Base-by-base conservation (phyloP, 2,888 invertebrate genomes). In the Cenopis cana region DNA sequence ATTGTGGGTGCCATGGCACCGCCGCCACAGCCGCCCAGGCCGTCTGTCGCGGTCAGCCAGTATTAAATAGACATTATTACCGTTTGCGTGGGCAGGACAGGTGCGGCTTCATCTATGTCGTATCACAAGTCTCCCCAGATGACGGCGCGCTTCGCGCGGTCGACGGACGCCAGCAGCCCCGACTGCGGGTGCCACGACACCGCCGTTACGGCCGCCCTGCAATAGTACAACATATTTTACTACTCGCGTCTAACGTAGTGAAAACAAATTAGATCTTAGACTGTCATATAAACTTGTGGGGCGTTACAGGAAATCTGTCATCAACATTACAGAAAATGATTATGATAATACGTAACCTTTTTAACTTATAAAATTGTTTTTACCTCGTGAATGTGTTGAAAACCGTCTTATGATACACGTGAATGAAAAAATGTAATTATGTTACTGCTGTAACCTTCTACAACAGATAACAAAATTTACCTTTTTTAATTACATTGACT, bases 151-250 rank as follows among this genome's bases (percentile, higher is more conserved):
- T 97, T 98, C 78, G 96, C 95, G 77, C 96, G 95, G 89, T 98
- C 98, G 77, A 97, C 98, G 54, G 97, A 97, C 65, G 97, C 96
- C 68, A 98, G 90, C 72, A 95, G 95, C 59, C 95, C 95, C 55
- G 96, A 97, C 84, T 96, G 97, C 8, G 97, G 97, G 87, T 97
- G 97, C 98, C 98, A 98, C 56, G 97, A 95, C 52, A 98, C 97
- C 52, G 98, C 97, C 73, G 97, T 97, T 73, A 98, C 97, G 54
- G 97, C 96, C 68, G 96, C 94, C 90, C 98, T 98, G 95, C 81
- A 91, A 89, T 66, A n/a, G n/a, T n/a, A 68, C 41, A 54, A 55
- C 14, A 9, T 60, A 60, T 69, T 52, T 46, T 41, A 50, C 33
- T 55, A 17, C n/a, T 46, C 46, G 8, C 46, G n/a, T 14, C 46